A percentile compares a stretch with the other conserved stretches of the same genome.
phyloP scores from a whole-genome alignment of 2,113 vertebrate genomes.

The Caretta caretta region DNA sequence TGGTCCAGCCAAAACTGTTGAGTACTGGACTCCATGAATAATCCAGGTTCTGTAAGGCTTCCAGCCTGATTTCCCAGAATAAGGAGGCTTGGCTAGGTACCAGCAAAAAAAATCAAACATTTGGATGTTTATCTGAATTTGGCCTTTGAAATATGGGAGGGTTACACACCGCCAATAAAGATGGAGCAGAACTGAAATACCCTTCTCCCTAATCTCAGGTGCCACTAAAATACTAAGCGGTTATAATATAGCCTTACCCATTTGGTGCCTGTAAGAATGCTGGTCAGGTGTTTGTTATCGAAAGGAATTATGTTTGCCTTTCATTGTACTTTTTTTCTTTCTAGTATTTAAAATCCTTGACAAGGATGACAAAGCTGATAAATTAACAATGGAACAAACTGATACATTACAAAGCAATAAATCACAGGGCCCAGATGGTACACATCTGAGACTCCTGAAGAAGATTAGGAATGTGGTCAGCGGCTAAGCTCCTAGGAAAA shows the following conservation, averaged over 20 bases:
- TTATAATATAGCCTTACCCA: background rate
- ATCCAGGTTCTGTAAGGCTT: background rate
- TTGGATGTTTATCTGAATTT: background rate
- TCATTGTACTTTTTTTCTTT: background rate
- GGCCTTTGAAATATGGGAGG: background rate
- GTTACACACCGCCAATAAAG: background rate
- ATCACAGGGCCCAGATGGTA: background rate
- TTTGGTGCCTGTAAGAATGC: background rate
- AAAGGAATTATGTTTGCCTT: background rate
- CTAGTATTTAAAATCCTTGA: background rate
- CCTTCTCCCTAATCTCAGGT: background rate
- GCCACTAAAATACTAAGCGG: background rate
- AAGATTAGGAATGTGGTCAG: background rate
- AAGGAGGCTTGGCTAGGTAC: background rate
- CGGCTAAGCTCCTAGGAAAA: background rate
- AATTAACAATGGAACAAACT: background rate
- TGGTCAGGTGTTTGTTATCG: background rate
- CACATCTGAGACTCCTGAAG: background rate
- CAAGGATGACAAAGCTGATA: background rate
- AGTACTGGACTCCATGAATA: background rate
- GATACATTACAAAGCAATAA: background rate
- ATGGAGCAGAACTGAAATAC: accelerated
- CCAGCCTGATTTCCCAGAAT: background rate
- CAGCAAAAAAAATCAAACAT: background rate
- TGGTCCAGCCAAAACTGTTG: background rate